Percentiles rank a stretch among this genome's conserved stretches.
phyloP scores from a whole-genome alignment of 2,888 invertebrate genomes.

The Tortrix viridana region DNA sequence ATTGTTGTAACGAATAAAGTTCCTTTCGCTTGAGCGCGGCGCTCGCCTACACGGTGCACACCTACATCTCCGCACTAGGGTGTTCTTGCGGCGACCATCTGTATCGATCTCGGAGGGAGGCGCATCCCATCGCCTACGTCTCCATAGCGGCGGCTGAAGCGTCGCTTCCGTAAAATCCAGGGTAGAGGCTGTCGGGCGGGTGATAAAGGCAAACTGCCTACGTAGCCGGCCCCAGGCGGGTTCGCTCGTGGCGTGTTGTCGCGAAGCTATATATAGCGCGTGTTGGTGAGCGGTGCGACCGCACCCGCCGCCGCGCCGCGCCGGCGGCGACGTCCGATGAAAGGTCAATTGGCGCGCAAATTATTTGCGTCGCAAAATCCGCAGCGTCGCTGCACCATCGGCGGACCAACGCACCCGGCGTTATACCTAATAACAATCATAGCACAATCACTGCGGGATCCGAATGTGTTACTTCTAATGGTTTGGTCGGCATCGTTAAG shows the following conservation, averaged over 20 bases:
- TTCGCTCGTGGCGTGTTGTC: slow-evolving; percentile 74
- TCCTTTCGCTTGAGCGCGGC: slow-evolving; percentile 49
- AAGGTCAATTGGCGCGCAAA: slow-evolving; percentile 84
- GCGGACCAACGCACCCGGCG: slow-evolving; percentile 19
- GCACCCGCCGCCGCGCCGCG: slow-evolving; percentile 68
- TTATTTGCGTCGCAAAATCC: slow-evolving; percentile 83
- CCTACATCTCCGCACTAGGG: slow-evolving; percentile 59
- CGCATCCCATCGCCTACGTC: slow-evolving; percentile 76
- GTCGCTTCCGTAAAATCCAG: slow-evolving; percentile 76
- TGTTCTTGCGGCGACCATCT: slow-evolving; percentile 78
- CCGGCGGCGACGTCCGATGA: slow-evolving; percentile 75
- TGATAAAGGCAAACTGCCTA: slow-evolving; percentile 82
- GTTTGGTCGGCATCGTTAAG: slow-evolving; percentile 3
- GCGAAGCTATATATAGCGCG: slow-evolving; percentile 81
- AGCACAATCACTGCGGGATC: background rate
- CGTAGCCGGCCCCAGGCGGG: slow-evolving; percentile 78
- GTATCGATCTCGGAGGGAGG: slow-evolving; percentile 82
- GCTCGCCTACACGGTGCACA: slow-evolving; percentile 50
- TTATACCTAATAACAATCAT: slow-evolving; percentile 1
- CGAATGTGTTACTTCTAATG: background rate
- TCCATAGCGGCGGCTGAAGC: slow-evolving; percentile 69
- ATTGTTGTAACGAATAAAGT: slow-evolving; percentile 49
- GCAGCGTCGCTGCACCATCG: slow-evolving; percentile 66
- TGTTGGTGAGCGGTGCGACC: slow-evolving; percentile 73
- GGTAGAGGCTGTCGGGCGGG: slow-evolving; percentile 78